These are phyloP conservation scores for Papilio machaon DNA, from an alignment of 1,140 invertebrate genomes.

Conservation along the genomic window DNA sequence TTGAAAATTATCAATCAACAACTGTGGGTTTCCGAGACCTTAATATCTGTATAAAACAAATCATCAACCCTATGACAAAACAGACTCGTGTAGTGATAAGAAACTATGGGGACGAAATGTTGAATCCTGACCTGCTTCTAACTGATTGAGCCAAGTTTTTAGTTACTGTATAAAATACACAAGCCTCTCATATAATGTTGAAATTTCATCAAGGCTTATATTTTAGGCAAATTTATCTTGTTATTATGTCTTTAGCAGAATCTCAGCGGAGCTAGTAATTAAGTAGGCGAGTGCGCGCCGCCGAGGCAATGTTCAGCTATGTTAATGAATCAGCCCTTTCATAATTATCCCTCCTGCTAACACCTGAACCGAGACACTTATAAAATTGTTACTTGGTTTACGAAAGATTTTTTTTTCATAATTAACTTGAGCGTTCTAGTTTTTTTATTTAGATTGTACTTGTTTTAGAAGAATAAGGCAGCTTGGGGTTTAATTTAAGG, in stretches of 20 bases:
- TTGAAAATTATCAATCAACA: too few relatives aligned
- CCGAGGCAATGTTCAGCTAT: conserved; percentile 20
- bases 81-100: too few relatives aligned
- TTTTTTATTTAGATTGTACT: too few relatives aligned
- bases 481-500: too few relatives aligned
- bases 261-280: conserved; percentile 27
- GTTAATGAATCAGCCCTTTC: conserved; percentile 26
- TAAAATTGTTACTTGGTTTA: neutral
- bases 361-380: conserved; percentile 19
- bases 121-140: too few relatives aligned
- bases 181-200: neutral
- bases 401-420: neutral
- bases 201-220: conserved; percentile 2
- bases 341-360: neutral
- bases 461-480: too few relatives aligned
- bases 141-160: too few relatives aligned
- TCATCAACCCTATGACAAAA: too few relatives aligned
- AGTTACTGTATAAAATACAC: neutral
- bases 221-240: conserved; percentile 18
- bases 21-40: too few relatives aligned
- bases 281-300: conserved; percentile 16
- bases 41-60: too few relatives aligned
- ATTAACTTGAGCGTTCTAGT: neutral
- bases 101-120: too few relatives aligned
- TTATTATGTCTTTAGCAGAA: conserved; percentile 12